A percentile compares a stretch with the other conserved stretches of the same genome.
These are phyloP conservation scores for Lophochroa leadbeateri DNA, from an alignment of 2,113 vertebrate genomes.

Conservation along the genomic window DNA sequence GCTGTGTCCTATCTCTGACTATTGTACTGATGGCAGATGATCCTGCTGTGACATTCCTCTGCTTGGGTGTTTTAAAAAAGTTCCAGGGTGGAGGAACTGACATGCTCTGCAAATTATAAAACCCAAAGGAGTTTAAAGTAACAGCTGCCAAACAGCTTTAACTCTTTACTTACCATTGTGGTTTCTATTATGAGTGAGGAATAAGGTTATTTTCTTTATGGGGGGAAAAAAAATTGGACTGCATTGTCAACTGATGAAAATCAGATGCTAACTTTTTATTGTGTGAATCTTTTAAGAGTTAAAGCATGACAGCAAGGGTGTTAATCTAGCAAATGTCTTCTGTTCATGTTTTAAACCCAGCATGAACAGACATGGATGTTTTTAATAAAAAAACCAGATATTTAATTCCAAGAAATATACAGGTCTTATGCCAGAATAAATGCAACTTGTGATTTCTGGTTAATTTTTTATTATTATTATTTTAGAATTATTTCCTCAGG, in stretches of 20 bases:
- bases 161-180: background rate
- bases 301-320: slow-evolving; percentile 36
- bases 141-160: slow-evolving; percentile 19
- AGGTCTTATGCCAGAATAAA: slow-evolving; percentile 28
- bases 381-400: slow-evolving; percentile 33
- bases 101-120: slow-evolving; percentile 16
- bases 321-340: slow-evolving; percentile 37
- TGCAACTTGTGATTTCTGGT: slow-evolving; percentile 37
- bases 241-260: background rate
- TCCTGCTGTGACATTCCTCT: background rate
- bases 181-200: background rate
- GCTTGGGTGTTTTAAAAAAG: background rate
- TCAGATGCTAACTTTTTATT: slow-evolving; percentile 24
- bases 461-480: slow-evolving; percentile 40
- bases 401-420: slow-evolving; percentile 28
- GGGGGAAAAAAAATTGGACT: background rate
- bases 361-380: slow-evolving; percentile 19
- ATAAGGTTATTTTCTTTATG: background rate
- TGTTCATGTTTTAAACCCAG: background rate
- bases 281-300: slow-evolving; percentile 20
- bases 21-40: background rate
- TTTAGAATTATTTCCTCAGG: background rate
- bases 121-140: slow-evolving; percentile 15
- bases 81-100: background rate
- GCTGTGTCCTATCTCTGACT: background rate